Evolutionary conservation across 1,140 invertebrate species (phyloP).

Genomic region (Dinothrombium tinctorium): DNA sequence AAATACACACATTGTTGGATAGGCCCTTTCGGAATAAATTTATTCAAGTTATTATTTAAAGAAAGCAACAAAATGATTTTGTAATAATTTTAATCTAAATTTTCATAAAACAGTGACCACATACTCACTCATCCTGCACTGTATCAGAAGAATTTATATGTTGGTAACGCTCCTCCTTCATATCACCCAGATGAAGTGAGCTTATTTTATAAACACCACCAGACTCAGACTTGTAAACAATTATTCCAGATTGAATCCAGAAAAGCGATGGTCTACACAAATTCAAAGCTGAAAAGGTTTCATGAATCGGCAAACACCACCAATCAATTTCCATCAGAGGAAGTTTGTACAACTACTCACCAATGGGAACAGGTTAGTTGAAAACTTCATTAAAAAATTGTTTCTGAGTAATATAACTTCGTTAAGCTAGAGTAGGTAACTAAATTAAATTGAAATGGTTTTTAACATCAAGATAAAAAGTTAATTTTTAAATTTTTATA

Average conservation of each 20-base stretch:
- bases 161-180: constrained; percentile 12
- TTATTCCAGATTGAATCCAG: neutral
- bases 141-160: constrained; percentile 14
- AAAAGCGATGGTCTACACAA: neutral
- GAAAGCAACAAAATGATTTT: no score
- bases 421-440: no score
- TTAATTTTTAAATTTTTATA: neutral
- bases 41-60: no score
- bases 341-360: constrained; percentile 15
- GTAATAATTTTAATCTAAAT: no score
- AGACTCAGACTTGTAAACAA: neutral
- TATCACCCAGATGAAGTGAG: constrained; percentile 12
- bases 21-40: no score
- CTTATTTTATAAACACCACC: neutral
- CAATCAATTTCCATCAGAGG: constrained; percentile 14
- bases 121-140: constrained; percentile 15
- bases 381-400: no score
- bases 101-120: constrained; percentile 14
- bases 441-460: no score
- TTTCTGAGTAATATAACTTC: no score
- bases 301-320: no score
- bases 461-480: neutral
- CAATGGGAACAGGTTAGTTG: constrained; percentile 16
- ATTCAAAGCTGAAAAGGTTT: neutral
- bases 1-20: no score